Evolutionary conservation across 1,140 invertebrate genomes (phyloP).

Genomic region (Drosophila sproati): DNA sequence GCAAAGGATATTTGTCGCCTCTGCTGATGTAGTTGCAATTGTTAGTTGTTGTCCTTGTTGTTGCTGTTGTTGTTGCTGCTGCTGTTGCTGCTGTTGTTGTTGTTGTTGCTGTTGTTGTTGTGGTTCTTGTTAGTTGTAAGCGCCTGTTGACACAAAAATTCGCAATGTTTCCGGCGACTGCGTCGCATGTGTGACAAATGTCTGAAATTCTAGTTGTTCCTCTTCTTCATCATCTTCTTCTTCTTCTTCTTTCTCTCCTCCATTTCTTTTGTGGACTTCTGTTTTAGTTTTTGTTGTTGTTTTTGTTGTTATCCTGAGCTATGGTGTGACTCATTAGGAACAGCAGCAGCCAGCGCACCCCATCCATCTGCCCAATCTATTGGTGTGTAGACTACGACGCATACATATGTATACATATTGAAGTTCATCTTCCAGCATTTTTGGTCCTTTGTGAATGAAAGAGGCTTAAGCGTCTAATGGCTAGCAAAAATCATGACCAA

Average conservation of each 20-base stretch:
- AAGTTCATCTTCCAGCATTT: constrained; percentile 26
- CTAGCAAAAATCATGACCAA: constrained; percentile 52
- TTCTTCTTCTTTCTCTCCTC: constrained; percentile 7
- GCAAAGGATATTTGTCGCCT: constrained; percentile 2
- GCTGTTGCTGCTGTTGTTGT: constrained; percentile 4
- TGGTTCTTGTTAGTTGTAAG: constrained; percentile 37
- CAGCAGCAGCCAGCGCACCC: constrained; percentile 21
- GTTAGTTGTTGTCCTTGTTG: constrained; percentile 1
- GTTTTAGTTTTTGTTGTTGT: neutral
- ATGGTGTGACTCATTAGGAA: constrained; percentile 59
- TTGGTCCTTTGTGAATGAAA: constrained; percentile 29
- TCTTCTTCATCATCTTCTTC: constrained; percentile 33
- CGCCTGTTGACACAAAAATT: constrained; percentile 70
- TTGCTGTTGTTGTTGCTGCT: constrained; percentile 10
- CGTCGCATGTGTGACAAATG: constrained; percentile 80
- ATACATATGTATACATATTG: constrained; percentile 24
- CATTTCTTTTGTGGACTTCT: no score
- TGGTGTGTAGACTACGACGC: no score
- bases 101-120: constrained; percentile 14
- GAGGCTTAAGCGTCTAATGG: constrained; percentile 65
- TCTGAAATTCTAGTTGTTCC: constrained; percentile 44
- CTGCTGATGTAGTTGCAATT: neutral
- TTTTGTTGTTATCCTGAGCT: constrained; percentile 1
- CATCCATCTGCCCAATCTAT: neutral
- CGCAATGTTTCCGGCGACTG: constrained; percentile 55